A percentile compares a stretch with the other conserved stretches of the same genome.
phyloP scores from a whole-genome alignment of 2,888 invertebrate species.

The Ypsolopha sequella region DNA sequence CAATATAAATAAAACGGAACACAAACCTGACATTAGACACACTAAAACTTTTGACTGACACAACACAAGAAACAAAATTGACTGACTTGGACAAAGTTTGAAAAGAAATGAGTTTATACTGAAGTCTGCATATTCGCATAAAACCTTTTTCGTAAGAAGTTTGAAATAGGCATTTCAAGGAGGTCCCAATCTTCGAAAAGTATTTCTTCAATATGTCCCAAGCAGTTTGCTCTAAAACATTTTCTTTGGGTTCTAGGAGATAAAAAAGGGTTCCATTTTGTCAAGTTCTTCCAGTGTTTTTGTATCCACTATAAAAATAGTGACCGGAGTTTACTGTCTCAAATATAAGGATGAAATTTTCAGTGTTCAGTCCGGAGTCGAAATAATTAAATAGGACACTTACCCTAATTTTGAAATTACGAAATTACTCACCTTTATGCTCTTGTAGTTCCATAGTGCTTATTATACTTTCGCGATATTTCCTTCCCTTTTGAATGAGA shows the following conservation, averaged over 20 bases:
- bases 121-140: too few relatives aligned
- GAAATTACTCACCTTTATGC: background rate
- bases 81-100: slow-evolving; percentile 3
- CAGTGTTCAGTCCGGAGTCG: too few relatives aligned
- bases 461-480: slow-evolving; percentile 67
- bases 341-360: too few relatives aligned
- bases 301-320: too few relatives aligned
- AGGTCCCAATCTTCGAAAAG: background rate
- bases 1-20: slow-evolving; percentile 18
- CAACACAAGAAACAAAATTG: background rate
- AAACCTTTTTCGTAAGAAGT: too few relatives aligned
- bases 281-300: background rate
- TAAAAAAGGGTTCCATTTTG: background rate
- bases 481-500: slow-evolving; percentile 56
- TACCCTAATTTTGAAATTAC: background rate
- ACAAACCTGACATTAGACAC: slow-evolving; percentile 67
- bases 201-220: background rate
- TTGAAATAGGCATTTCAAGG: too few relatives aligned
- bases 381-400: background rate
- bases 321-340: too few relatives aligned
- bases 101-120: background rate
- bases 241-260: background rate
- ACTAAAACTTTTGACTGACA: slow-evolving; percentile 52
- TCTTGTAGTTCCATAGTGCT: slow-evolving; percentile 40
- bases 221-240: background rate